Percentiles rank a stretch among this genome's conserved stretches.
Conservation (phyloP, 2,888 invertebrate genomes). For the Sclerodermus sp. region DNA sequence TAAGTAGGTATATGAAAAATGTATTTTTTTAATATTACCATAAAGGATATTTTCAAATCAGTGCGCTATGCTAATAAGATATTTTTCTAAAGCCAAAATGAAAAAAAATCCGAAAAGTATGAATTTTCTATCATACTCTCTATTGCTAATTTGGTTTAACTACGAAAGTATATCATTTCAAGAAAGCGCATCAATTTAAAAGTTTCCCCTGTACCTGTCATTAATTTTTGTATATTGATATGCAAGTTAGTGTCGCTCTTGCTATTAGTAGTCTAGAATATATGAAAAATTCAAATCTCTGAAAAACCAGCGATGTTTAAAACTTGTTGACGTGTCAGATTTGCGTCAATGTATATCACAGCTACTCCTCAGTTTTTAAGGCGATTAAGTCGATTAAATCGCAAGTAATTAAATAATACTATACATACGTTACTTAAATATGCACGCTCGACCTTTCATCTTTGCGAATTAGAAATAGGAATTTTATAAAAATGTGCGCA, state of each 20-base stretch:
- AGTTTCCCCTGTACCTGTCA: no score
- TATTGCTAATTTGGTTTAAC: no score
- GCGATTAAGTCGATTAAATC: slow-evolving; percentile 16
- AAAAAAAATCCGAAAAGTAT: no score
- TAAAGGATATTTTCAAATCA: no score
- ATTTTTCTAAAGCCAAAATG: no score
- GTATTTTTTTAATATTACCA: slow-evolving; percentile 19
- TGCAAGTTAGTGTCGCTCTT: no score
- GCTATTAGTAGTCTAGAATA: slow-evolving; percentile 1
- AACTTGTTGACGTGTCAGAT: not conserved
- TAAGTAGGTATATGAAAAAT: slow-evolving; percentile 15
- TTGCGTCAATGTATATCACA: slow-evolving; percentile 54
- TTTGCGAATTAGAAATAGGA: slow-evolving; percentile 29
- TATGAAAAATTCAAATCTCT: not conserved
- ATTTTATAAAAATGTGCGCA: slow-evolving; percentile 25
- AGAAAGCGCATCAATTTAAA: no score
- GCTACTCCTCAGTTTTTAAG: slow-evolving; percentile 46
- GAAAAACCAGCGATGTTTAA: not conserved
- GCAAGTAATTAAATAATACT: slow-evolving; percentile 24
- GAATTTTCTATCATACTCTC: slow-evolving; percentile 2
- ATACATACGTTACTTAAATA: slow-evolving; percentile 12
- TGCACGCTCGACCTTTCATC: slow-evolving; percentile 4
- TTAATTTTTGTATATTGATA: no score
- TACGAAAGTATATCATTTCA: no score
- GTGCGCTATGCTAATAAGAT: no score